Conservation (phyloP, 2,797 vertebrate species). For the Taeniopygia guttata region DNA sequence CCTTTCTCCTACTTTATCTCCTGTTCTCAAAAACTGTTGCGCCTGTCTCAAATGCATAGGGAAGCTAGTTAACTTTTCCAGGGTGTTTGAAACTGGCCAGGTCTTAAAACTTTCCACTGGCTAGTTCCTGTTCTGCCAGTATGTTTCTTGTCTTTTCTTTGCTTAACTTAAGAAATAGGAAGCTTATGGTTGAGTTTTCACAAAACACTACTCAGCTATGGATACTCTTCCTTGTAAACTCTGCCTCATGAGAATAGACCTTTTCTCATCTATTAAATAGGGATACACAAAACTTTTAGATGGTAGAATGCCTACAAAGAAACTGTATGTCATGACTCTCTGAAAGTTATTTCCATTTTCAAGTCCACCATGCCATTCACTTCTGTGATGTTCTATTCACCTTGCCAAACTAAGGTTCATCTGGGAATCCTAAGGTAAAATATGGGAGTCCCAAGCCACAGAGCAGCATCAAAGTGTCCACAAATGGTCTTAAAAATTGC, state of each 20-base stretch:
- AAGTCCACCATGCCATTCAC: background rate
- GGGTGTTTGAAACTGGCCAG: background rate
- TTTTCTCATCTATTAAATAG: background rate
- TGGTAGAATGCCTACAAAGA: background rate
- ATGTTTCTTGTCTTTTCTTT: background rate
- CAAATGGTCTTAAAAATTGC: conserved; percentile 41
- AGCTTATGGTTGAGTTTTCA: background rate
- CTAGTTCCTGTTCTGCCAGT: background rate
- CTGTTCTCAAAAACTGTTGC: background rate
- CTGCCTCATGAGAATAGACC: background rate
- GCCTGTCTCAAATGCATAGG: background rate
- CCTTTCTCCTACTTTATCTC: background rate
- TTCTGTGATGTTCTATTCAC: background rate
- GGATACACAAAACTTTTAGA: background rate
- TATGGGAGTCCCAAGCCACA: background rate
- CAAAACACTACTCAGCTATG: background rate
- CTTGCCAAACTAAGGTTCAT: background rate
- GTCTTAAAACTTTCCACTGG: background rate
- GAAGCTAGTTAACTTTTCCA: background rate
- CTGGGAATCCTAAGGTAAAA: conserved; percentile 8
- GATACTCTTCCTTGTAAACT: background rate
- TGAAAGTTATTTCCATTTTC: background rate
- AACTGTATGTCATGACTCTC: background rate
- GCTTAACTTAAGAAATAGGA: background rate
- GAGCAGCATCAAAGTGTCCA: conserved; percentile 54